Conservation (phyloP, 2,888 invertebrate species). For the Lycaena phlaeas region DNA sequence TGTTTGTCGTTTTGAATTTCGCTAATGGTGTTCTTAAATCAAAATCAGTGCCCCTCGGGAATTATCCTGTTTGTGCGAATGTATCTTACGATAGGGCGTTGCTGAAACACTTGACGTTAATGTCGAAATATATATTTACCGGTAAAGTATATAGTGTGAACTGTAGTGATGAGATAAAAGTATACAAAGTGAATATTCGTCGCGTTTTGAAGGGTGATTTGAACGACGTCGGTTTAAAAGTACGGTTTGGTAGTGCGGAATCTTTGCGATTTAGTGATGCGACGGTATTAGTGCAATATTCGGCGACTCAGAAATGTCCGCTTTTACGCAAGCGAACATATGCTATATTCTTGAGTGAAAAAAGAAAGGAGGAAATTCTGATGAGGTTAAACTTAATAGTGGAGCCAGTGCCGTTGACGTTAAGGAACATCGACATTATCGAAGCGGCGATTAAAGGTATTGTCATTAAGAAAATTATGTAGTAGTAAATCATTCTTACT, state of each 20-base stretch:
- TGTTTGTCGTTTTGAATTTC: not conserved
- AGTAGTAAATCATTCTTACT: not conserved
- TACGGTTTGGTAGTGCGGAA: conserved; percentile 38
- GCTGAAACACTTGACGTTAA: conserved; percentile 43
- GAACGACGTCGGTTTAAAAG: conserved; percentile 43
- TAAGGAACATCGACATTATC: conserved; percentile 47
- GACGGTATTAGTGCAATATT: conserved; percentile 44
- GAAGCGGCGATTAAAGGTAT: conserved; percentile 59
- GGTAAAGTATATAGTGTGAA: conserved; percentile 49
- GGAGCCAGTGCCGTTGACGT: conserved; percentile 47
- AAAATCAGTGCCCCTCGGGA: conserved; percentile 32
- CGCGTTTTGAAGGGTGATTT: conserved; percentile 58
- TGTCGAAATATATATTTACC: conserved; percentile 54
- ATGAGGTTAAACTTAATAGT: conserved; percentile 39
- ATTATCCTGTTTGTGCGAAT: conserved; percentile 30
- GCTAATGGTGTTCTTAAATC: too few species aligned
- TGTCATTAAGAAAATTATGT: conserved; percentile 16
- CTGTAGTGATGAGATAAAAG: conserved; percentile 30
- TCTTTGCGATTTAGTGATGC: conserved; percentile 49
- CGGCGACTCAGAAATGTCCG: conserved; percentile 31
- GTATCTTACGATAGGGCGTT: conserved; percentile 38
- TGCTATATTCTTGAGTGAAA: conserved; percentile 53
- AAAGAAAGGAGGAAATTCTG: conserved; percentile 21
- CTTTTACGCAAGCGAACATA: conserved; percentile 44
- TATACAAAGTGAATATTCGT: conserved; percentile 55